These are phyloP conservation scores for Lagria hirta DNA, from an alignment of 2,888 invertebrate species.

Conservation along the genomic window DNA sequence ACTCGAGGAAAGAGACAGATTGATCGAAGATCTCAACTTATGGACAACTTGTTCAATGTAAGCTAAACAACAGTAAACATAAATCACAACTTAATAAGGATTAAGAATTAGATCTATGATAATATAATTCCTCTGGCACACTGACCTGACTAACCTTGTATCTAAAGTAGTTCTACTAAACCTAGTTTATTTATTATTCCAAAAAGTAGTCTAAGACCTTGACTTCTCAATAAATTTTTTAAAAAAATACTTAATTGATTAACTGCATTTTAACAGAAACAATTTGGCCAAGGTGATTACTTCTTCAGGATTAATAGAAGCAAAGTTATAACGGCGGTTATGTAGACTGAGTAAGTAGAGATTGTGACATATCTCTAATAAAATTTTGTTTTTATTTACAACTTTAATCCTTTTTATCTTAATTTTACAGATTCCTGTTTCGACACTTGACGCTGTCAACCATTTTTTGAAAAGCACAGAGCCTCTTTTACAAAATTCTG, in stretches of 20 bases:
- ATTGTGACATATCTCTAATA: slow-evolving; percentile 4
- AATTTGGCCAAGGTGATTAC: slow-evolving; percentile 41
- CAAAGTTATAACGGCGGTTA: slow-evolving; percentile 45
- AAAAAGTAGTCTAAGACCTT: no score
- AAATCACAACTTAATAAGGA: no score
- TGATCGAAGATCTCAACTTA: slow-evolving; percentile 45
- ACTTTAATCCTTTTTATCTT: slow-evolving; percentile 2
- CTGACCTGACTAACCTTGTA: no score
- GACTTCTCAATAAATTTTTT: no score
- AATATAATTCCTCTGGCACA: no score
- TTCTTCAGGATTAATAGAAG: slow-evolving; percentile 40
- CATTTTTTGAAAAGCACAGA: slow-evolving; percentile 49
- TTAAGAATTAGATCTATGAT: no score
- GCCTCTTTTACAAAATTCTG: slow-evolving; percentile 45
- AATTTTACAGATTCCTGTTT: slow-evolving; percentile 49
- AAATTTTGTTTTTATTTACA: slow-evolving; percentile 3
- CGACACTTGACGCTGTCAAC: slow-evolving; percentile 48
- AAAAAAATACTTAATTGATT: slow-evolving; percentile 17
- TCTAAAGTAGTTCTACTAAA: no score
- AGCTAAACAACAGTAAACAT: no score
- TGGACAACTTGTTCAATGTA: slow-evolving; percentile 51
- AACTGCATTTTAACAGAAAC: slow-evolving; percentile 36
- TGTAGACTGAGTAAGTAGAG: slow-evolving; percentile 40
- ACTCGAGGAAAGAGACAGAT: slow-evolving; percentile 45
- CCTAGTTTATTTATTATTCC: no score